Percentiles rank a stretch among this genome's conserved stretches.
These are phyloP conservation scores for Dipodomys spectabilis DNA, from an alignment of 2,113 vertebrate species.

Conservation along the genomic window DNA sequence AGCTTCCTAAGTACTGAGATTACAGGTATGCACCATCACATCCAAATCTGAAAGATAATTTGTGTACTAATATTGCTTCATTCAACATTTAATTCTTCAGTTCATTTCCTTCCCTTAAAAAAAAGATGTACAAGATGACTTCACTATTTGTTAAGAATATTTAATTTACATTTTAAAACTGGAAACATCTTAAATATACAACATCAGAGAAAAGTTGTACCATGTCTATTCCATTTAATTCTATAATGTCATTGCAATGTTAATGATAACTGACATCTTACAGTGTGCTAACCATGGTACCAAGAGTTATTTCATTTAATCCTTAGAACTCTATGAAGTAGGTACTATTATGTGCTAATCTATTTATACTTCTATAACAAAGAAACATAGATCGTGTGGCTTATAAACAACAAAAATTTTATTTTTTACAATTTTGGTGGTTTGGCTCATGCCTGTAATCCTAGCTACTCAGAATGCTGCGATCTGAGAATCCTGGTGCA, in stretches of 20 bases:
- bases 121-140: neutral
- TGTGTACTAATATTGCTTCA: neutral
- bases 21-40: neutral
- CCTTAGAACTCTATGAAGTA: neutral
- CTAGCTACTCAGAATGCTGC: too few relatives aligned
- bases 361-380: neutral
- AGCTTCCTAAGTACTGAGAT: neutral
- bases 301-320: constrained; percentile 46
- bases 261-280: constrained; percentile 19
- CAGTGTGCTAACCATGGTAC: neutral
- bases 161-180: constrained; percentile 56
- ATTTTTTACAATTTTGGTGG: neutral
- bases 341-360: neutral
- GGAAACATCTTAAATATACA: constrained; percentile 26
- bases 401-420: neutral
- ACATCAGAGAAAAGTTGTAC: constrained; percentile 17
- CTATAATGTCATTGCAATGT: constrained; percentile 26
- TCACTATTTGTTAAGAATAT: constrained; percentile 47
- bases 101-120: neutral
- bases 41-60: neutral
- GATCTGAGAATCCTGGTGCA: too few relatives aligned
- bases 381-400: neutral
- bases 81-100: constrained; percentile 1
- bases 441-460: too few relatives aligned
- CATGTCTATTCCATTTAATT: constrained; percentile 38